Base-by-base conservation (phyloP, 1,140 invertebrate genomes). In the Polyergus mexicanus region DNA sequence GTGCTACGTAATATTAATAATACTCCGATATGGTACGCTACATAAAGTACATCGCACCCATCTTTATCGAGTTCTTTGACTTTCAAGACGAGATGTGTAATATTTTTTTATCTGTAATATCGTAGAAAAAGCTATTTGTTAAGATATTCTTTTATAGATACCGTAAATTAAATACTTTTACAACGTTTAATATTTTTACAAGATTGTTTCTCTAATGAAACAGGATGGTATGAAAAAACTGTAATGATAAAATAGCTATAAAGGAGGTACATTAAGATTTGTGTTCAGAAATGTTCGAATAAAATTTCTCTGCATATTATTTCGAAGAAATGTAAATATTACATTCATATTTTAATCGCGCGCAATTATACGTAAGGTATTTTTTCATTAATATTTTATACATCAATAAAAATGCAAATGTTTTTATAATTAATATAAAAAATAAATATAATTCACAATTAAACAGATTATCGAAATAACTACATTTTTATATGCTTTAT, bases 251-350 rank as follows among this genome's bases (percentile, higher is more conserved):
- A 6, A 13, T 16, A 0, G 35, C 19, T 54, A 4, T 32, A 10
- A 56, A 13, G 38, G 3, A 74, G n/a, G 5, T 38, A 22, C 28
- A 56, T 56, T 35, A 58, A 74, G n/a, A 13, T 38, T 13, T 16
- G 13, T 6, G 7, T 22, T 56, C n/a, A 74, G 0, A 25, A 51
- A 22, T n/a, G 32, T 22, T n/a, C 19, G 25, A 58, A 74, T 35
- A 22, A 10, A 28, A 25, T n/a, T 56, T 11, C 22, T 47, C 11
- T 6, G 44, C 35, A 16, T 56, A 56, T 38, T 38, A 25, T 56
- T 74, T 56, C 3, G n/a, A 56, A 56, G 6, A 10, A 72, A 35
- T 56, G n/a, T 74, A 38, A 74, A 74, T 58, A 74, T 74, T 74
- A 74, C 11, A 6, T 1, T 22, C 13, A 54, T 16, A 22, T 56